Evolutionary conservation across 2,113 vertebrate genomes (phyloP).

Genomic region (Helogale parvula): DNA sequence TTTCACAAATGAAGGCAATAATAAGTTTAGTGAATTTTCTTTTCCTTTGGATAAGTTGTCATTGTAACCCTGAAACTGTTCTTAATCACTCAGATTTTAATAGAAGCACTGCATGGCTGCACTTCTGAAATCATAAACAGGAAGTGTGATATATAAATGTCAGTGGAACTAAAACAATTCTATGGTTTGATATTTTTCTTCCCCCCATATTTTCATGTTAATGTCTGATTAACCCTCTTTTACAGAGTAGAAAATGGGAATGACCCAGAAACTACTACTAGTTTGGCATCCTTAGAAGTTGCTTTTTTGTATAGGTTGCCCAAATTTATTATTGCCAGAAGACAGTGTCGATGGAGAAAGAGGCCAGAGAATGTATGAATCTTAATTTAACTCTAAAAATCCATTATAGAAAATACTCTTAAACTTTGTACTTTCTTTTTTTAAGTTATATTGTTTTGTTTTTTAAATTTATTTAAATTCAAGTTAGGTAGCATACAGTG

Average conservation of each 20-base stretch:
- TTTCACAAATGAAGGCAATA: neutral
- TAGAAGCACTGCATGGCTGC: conserved; percentile 43
- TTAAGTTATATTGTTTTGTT: too few species aligned
- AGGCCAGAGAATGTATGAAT: neutral
- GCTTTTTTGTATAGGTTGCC: neutral
- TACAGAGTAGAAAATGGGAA: neutral
- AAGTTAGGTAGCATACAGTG: too few species aligned
- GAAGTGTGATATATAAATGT: conserved; percentile 60
- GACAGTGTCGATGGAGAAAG: neutral
- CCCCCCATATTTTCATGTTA: conserved; percentile 34
- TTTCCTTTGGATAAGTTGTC: conserved; percentile 19
- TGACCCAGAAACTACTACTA: conserved; percentile 41
- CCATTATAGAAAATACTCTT: neutral
- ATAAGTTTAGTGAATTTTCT: neutral
- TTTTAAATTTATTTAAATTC: too few species aligned
- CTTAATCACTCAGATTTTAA: conserved; percentile 54
- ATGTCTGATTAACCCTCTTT: neutral
- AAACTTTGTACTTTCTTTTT: neutral
- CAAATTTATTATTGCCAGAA: conserved; percentile 46
- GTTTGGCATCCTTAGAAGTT: conserved; percentile 21
- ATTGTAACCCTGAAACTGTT: conserved; percentile 50
- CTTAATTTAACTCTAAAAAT: conserved; percentile 53
- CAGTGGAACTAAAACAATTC: conserved; percentile 31
- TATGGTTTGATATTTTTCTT: conserved; percentile 37
- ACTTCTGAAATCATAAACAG: conserved; percentile 61